Evolutionary conservation across 2,888 invertebrate genomes (phyloP).

Genomic region (Lobophora halterata): DNA sequence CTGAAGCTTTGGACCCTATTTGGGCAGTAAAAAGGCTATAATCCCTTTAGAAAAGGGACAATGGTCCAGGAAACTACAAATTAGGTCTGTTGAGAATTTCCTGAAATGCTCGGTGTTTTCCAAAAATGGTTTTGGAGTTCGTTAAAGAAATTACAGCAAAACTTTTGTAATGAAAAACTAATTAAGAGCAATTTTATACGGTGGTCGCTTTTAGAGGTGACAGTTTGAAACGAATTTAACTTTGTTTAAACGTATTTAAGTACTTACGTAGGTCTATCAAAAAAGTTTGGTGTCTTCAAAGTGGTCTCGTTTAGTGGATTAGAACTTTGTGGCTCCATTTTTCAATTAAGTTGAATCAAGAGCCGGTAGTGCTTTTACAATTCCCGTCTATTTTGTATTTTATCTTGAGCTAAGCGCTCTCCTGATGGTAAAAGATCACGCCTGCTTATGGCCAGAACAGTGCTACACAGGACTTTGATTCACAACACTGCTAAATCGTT

Average conservation of each 20-base stretch:
- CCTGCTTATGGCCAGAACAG: no score
- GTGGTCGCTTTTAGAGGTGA: conserved; percentile 9
- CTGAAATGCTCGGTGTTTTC: conserved; percentile 8
- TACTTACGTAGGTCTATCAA: no score
- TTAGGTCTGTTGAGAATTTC: conserved; percentile 9
- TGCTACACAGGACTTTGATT: no score
- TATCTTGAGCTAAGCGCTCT: no score
- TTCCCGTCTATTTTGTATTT: no score
- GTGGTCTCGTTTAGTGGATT: no score
- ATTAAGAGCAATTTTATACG: conserved; percentile 5
- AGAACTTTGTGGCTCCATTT: no score
- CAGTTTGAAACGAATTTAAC: conserved; percentile 18
- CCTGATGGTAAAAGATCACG: no score
- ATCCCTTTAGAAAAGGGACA: conserved; percentile 12
- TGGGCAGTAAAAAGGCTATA: conserved; percentile 16
- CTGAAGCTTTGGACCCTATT: conserved; percentile 15
- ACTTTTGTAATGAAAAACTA: conserved; percentile 10
- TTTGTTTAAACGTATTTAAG: conserved; percentile 18
- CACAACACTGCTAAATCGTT: no score
- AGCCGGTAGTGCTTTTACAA: no score
- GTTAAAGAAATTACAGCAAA: conserved; percentile 11
- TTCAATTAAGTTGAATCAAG: no score
- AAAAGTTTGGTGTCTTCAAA: no score
- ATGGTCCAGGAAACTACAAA: conserved; percentile 11
- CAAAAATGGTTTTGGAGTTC: conserved; percentile 3